Evolutionary conservation across 2,797 vertebrate species (phyloP), one percentile per base, ranked within the genome.

Genomic region (Oreochromis grahami): DNA sequence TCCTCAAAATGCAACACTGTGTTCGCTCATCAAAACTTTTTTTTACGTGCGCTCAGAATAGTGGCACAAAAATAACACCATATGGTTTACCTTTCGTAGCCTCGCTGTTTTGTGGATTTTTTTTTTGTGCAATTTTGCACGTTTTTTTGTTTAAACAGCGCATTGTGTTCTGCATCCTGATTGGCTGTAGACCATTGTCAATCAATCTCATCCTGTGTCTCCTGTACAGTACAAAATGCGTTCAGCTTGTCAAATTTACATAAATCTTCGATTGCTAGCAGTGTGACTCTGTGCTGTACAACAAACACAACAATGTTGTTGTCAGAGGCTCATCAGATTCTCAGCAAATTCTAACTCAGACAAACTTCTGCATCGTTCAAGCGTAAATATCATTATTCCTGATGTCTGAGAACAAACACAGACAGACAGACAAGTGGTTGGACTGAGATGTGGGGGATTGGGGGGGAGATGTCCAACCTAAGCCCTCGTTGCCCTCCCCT

Each of bases 351-450:
- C n/a, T n/a, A n/a, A n/a, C n/a, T n/a, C n/a, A n/a, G n/a, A n/a
- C n/a, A n/a, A n/a, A n/a, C n/a, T n/a, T n/a, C 53, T 0, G 24
- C 24, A 29, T 82, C 3, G 3, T 21, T 80, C 38, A 48, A 26
- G 12, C 2, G 8, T n/a, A 19, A 76, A 26, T 81, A 86, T 26
- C 24, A 5, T 9, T 51, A 45, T 9, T 50, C 10, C 12, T n/a
- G 13, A 84, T 26, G 34, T 76, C 76, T 82, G 78, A 58, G 26
- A 52, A 81, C 50, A 70, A 79, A 90, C 36, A 32, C 77, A 84
- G 1, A n/a, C n/a, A n/a, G n/a, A 85, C 88, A 79, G 89, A 48
- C 89, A 88, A 89, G 84, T 83, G 81, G 92, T 80, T 79, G 78
- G 82, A 76, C 80, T 72, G 63, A 86, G 78, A 86, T 82, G 55